A percentile compares a stretch with the other conserved stretches of the same genome.
Evolutionary conservation across 2,888 invertebrate species (phyloP).

Genomic region (Augochlorella aurata): DNA sequence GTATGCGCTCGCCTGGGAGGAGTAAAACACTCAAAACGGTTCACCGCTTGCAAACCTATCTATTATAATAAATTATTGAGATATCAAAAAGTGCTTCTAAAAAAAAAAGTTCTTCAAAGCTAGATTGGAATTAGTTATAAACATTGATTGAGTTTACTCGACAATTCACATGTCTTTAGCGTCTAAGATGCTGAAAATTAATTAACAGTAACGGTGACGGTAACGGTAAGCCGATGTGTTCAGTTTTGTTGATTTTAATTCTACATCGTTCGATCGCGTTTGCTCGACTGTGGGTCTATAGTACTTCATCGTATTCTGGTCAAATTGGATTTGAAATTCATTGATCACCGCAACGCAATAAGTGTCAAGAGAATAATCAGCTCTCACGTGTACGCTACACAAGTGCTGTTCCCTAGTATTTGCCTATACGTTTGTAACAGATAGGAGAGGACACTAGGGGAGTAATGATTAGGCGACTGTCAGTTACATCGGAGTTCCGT

Average conservation of each 20-base stretch:
- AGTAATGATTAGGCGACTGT: constrained; percentile 79
- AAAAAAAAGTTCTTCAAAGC: neutral
- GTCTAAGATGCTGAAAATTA: neutral
- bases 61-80: constrained; percentile 14
- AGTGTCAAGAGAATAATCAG: constrained; percentile 56
- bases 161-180: neutral
- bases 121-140: neutral
- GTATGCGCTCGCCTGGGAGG: constrained; percentile 54
- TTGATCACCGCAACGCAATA: constrained; percentile 46
- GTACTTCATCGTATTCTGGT: constrained; percentile 11
- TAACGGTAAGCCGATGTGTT: neutral
- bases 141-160: neutral
- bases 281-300: neutral
- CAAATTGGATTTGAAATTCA: constrained; percentile 39
- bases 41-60: constrained; percentile 28
- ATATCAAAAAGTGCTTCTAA: neutral
- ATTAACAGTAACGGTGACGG: neutral
- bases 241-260: neutral
- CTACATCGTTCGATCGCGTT: neutral
- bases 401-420: constrained; percentile 48
- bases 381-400: constrained; percentile 32
- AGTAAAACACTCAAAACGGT: constrained; percentile 54
- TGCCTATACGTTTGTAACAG: constrained; percentile 79
- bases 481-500: constrained; percentile 79
- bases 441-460: constrained; percentile 81